Evolutionary conservation across 2,888 invertebrate species (phyloP), one percentile per base, ranked within the genome.

Genomic region (Scaptodrosophila latifasciaeformis): DNA sequence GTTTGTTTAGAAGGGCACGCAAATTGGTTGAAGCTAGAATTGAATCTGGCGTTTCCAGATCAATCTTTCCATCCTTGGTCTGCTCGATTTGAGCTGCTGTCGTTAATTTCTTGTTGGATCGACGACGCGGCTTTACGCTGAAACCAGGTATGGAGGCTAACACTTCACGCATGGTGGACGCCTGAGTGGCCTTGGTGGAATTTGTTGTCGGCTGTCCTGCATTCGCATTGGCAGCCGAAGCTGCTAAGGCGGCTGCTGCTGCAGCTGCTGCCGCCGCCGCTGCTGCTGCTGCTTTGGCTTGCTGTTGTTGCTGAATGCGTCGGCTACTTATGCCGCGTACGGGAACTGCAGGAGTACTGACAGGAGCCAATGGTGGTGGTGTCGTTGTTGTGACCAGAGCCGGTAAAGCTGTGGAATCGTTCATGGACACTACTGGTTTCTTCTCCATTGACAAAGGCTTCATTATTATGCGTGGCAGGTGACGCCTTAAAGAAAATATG

Each of bases 11-110:
- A 67, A 98, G 88, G 62, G 93, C 92, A 83, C 96, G 89, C 68
- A 98, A 89, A 88, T 97, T 97, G 42, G 96, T 96, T 84, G 95
- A 95, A 49, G 95, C 94, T 84, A 98, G 89, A 82, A 98, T 96
- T 48, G 97, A 97, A 84, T 97, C 96, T 15, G 97, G 96, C 35
- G 97, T 96, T 88, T 97, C 96, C 78, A 98, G 89, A 87, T 98
- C 97, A 67, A 98, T 94, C 84, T 94, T 94, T 48, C 97, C 96
- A 87, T 96, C 96, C 87, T 93, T 93, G 35, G 95, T 95, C 87
- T 96, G 95, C 82, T 96, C 96, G 63, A 97, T 88, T 87, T 97
- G 96, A 63, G 96, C 96, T 39, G 96, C 96, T 59, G 95, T 93
- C 30, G 96, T 95, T 68, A 96, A 87, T 85, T 95, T 94, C 84